Percentiles rank a stretch among this genome's conserved stretches.
Evolutionary conservation across 2,888 invertebrate species (phyloP).

Genomic region (Hecatera dysodea): DNA sequence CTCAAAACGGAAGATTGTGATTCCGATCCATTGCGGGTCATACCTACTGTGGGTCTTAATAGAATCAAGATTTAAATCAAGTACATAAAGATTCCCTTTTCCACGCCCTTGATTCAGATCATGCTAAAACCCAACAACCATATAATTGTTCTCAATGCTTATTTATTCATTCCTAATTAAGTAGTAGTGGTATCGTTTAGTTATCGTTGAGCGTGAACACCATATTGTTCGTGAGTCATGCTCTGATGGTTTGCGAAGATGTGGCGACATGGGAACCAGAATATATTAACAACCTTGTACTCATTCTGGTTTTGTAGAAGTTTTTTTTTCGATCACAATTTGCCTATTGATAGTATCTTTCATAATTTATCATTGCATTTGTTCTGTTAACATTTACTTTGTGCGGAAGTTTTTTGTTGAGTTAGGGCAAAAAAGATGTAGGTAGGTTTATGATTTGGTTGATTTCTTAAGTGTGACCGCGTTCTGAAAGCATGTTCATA

Average conservation of each 20-base stretch:
- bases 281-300: conserved; percentile 48
- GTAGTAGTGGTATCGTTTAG: conserved; percentile 78
- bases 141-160: conserved; percentile 68
- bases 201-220: conserved; percentile 78
- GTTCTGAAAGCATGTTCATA: neutral
- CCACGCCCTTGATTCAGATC: conserved; percentile 44
- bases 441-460: neutral
- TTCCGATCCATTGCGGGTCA: too few species aligned
- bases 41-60: neutral
- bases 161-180: conserved; percentile 69
- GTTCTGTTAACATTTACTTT: conserved; percentile 43
- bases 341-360: conserved; percentile 48
- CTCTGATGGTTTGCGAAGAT: conserved; percentile 72
- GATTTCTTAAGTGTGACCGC: neutral
- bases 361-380: conserved; percentile 51
- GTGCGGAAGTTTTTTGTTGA: conserved; percentile 24
- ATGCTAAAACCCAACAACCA: conserved; percentile 57
- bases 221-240: conserved; percentile 82
- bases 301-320: conserved; percentile 43
- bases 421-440: neutral
- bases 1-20: neutral
- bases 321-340: conserved; percentile 42
- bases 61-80: conserved; percentile 24
- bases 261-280: conserved; percentile 70
- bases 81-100: conserved; percentile 22